Percentiles rank a stretch among this genome's conserved stretches.
These are phyloP conservation scores for Oryzias melastigma DNA, from an alignment of 2,113 vertebrate species.

Conservation along the genomic window DNA sequence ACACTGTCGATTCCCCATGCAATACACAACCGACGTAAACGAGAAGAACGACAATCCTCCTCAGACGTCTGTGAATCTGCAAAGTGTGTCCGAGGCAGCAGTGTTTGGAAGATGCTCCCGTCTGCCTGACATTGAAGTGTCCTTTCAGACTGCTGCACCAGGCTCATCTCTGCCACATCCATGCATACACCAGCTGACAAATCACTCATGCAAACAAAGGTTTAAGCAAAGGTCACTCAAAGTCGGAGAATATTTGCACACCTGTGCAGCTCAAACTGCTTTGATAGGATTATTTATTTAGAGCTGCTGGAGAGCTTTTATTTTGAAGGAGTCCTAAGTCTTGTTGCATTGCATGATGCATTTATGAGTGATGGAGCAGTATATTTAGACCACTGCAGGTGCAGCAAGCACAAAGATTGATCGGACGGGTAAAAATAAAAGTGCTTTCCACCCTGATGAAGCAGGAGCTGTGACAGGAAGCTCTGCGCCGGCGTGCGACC, in stretches of 20 bases:
- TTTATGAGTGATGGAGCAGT: constrained; percentile 32
- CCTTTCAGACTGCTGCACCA: constrained; percentile 55
- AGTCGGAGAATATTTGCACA: constrained; percentile 15
- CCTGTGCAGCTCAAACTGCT: background rate
- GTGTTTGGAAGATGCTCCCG: constrained; percentile 39
- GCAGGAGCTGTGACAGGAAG: constrained; percentile 18
- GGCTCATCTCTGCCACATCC: constrained; percentile 29
- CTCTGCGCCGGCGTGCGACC: constrained; percentile 3
- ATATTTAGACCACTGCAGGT: constrained; percentile 58
- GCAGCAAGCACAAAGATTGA: constrained; percentile 48
- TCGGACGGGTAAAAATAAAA: constrained; percentile 50
- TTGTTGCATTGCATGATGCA: background rate
- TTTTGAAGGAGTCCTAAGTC: constrained; percentile 14
- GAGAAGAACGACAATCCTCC: no score
- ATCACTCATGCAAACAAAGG: constrained; percentile 9
- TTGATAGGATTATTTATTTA: constrained; percentile 25
- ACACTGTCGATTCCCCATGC: no score
- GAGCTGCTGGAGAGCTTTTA: no score
- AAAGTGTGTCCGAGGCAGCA: no score
- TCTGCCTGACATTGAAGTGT: constrained; percentile 59
- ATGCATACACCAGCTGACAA: constrained; percentile 12
- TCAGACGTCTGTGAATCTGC: no score
- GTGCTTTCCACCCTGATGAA: constrained; percentile 16
- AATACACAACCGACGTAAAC: no score
- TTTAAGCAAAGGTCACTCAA: constrained; percentile 7